Evolutionary conservation across 2,113 vertebrate genomes (phyloP).

Genomic region (Bubo scandiacus): DNA sequence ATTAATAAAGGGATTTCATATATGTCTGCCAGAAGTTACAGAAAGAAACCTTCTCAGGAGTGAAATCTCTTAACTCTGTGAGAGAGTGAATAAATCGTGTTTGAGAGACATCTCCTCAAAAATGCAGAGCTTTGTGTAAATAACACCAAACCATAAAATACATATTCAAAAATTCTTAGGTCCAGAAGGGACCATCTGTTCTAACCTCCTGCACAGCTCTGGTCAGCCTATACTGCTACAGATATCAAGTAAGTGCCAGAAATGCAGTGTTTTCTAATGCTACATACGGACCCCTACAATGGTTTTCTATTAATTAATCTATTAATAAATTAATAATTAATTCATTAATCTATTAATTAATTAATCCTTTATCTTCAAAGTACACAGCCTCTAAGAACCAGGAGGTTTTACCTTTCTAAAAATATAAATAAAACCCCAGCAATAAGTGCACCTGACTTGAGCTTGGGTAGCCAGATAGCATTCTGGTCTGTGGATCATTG

Average conservation of each 20-base stretch:
- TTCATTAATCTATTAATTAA: not conserved
- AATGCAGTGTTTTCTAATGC: not conserved
- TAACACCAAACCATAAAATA: not conserved
- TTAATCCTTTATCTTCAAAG: not conserved
- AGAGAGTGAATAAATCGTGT: not conserved
- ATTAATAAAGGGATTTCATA: not conserved
- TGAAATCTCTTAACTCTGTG: not conserved
- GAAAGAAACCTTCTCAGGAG: not conserved
- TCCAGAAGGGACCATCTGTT: not conserved
- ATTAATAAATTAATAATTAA: too few species aligned
- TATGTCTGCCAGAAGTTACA: not conserved
- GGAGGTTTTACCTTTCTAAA: not conserved
- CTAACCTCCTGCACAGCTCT: not conserved
- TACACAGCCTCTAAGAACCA: not conserved
- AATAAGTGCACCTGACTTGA: not conserved
- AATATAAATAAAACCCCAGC: not conserved
- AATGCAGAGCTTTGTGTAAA: not conserved
- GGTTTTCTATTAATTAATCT: not conserved
- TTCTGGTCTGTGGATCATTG: not conserved
- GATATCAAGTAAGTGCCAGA: not conserved
- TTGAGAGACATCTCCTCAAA: not conserved
- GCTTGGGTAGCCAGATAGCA: not conserved
- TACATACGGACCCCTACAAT: not conserved
- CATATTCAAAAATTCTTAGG: not conserved
- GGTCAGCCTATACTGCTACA: not conserved